Evolutionary conservation across 2,888 invertebrate species (phyloP).

Genomic region (Melanostoma scalare): DNA sequence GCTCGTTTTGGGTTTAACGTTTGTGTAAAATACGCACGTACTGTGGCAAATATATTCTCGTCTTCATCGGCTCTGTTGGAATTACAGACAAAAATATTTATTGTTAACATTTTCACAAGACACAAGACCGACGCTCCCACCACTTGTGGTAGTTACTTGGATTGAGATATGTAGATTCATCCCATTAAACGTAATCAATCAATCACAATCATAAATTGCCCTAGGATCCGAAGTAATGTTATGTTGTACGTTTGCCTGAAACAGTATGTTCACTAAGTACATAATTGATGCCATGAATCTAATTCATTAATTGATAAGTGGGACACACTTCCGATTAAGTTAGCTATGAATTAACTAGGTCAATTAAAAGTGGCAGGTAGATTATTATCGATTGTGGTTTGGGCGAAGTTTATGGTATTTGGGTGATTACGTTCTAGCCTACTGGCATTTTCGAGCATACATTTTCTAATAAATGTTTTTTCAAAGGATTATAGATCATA

Average conservation of each 20-base stretch:
- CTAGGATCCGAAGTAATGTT: neutral
- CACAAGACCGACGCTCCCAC: neutral
- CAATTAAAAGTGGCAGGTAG: neutral
- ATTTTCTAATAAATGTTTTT: too few species aligned
- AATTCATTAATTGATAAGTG: slow-evolving; percentile 19
- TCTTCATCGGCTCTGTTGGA: neutral
- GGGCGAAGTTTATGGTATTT: neutral
- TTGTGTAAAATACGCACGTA: slow-evolving; percentile 16
- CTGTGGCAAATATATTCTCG: slow-evolving; percentile 4
- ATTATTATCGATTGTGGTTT: slow-evolving; percentile 1
- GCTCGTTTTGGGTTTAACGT: slow-evolving; percentile 21
- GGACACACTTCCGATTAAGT: slow-evolving; percentile 22
- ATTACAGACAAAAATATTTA: slow-evolving; percentile 10
- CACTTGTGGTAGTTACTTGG: neutral
- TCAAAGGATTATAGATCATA: too few species aligned
- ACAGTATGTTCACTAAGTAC: slow-evolving; percentile 6
- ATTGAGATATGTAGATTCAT: neutral
- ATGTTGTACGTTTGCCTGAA: neutral
- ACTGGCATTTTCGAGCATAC: too few species aligned
- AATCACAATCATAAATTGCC: slow-evolving; percentile 23
- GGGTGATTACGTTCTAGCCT: too few species aligned
- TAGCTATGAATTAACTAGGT: neutral
- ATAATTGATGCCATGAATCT: slow-evolving; percentile 31
- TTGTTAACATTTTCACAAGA: slow-evolving; percentile 12
- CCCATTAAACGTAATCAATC: slow-evolving; percentile 3